phyloP scores from a whole-genome alignment of 2,888 invertebrate species.

The Diadromus collaris region DNA sequence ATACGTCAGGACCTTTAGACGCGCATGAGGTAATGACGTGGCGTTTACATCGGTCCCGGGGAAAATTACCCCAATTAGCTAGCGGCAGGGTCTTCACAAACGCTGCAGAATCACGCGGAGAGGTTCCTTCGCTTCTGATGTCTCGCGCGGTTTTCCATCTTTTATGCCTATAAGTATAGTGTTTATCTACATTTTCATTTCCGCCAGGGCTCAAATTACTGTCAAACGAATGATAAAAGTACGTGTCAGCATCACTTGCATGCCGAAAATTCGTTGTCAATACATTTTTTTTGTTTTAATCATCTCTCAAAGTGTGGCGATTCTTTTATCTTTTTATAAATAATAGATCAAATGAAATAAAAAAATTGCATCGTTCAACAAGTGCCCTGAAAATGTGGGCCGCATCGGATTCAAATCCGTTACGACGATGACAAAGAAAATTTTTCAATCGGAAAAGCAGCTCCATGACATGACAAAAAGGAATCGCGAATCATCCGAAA shows the following conservation, averaged over 20 bases:
- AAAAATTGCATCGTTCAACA: not conserved
- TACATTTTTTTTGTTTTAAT: no score
- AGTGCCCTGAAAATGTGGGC: not conserved
- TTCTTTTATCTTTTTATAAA: not conserved
- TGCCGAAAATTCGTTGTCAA: not conserved
- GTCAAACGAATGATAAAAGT: not conserved
- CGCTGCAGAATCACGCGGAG: conserved; percentile 22
- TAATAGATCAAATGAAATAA: not conserved
- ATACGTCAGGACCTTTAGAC: conserved; percentile 68
- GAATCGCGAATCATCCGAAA: conserved; percentile 14
- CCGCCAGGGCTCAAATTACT: not conserved
- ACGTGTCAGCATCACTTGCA: not conserved
- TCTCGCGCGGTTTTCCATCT: conserved; percentile 16
- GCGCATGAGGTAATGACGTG: conserved; percentile 64
- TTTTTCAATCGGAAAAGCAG: not conserved
- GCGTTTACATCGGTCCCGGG: conserved; percentile 74
- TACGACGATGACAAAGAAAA: not conserved
- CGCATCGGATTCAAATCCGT: not conserved
- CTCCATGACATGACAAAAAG: conserved; percentile 3
- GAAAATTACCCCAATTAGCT: conserved; percentile 77
- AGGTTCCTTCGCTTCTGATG: conserved; percentile 48
- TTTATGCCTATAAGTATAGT: not conserved
- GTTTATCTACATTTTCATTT: not conserved
- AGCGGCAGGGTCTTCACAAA: conserved; percentile 53
- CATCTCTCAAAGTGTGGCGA: not conserved